Evolutionary conservation across 2,888 invertebrate species (phyloP), one percentile per base, ranked within the genome.

Genomic region (Aporophyla nigra): DNA sequence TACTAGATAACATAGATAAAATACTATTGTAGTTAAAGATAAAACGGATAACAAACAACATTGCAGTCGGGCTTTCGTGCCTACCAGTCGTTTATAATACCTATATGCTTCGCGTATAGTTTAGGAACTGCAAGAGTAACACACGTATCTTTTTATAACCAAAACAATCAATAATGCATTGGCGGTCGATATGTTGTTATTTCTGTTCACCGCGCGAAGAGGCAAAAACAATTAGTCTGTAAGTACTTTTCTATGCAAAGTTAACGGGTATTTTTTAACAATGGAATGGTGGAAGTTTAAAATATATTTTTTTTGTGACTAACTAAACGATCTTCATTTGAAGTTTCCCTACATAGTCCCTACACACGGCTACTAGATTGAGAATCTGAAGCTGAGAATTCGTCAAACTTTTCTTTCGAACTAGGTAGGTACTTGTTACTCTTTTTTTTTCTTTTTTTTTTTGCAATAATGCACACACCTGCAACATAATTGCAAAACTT

Each of bases 161-260:
- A 61, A 63, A 58, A 33, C 72, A 76, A 76, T 81, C 49, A 76
- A 81, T 74, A 56, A 91, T 91, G 90, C 86, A 82, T 83, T 91
- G 87, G 89, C 82, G 83, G 27, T 86, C 84, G 46, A 76, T 88
- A 68, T 91, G 85, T 79, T 90, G 90, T 83, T 75, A 74, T 78
- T 77, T 76, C 69, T 82, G 87, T 59, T 71, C 83, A 43, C 21
- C 77, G 53, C 80, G 67, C 12, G 61, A 59, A 51, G 67, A 77
- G 16, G 62, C 70, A 40, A 73, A 76, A 53, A 71, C 78, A 66
- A 67, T 78, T 65, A 80, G 77, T 51, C 62, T 83, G 87, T 87
- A 77, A 88, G 86, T 86, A 82, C 62, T 67, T 70, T 69, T 78
- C 9, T 56, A 63, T 66, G 56, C n/a, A 49, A 80, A 61, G 5